A percentile compares a stretch with the other conserved stretches of the same genome.
These are phyloP conservation scores for Tortrix viridana DNA, from an alignment of 2,888 invertebrate species.

Conservation along the genomic window DNA sequence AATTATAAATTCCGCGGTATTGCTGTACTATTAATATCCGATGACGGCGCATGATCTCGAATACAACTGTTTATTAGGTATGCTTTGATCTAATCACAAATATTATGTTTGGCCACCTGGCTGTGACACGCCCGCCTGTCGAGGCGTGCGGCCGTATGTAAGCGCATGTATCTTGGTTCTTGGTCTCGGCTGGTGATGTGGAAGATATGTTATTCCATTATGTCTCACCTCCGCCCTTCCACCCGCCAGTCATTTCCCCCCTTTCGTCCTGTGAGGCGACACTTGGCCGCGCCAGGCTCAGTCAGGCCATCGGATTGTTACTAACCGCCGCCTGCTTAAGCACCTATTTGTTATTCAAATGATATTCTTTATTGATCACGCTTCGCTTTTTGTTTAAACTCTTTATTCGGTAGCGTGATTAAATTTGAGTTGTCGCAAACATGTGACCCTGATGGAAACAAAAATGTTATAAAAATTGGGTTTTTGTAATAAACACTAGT, in stretches of 20 bases:
- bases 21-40: no score
- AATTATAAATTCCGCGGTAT: not conserved
- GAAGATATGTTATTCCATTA: conserved; percentile 80
- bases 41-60: conserved; percentile 8
- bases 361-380: conserved; percentile 63
- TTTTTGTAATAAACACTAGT: no score
- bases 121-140: conserved; percentile 15
- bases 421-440: no score
- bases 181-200: conserved; percentile 69
- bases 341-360: conserved; percentile 71
- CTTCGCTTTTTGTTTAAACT: conserved; percentile 55
- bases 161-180: conserved; percentile 62
- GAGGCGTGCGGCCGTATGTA: conserved; percentile 45
- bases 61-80: not conserved
- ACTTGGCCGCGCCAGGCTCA: conserved; percentile 68
- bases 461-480: no score
- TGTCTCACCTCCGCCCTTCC: conserved; percentile 76
- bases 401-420: conserved; percentile 46
- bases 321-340: conserved; percentile 57
- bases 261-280: conserved; percentile 72
- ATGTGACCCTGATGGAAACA: no score
- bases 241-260: conserved; percentile 56
- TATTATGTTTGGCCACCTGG: conserved; percentile 16
- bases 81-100: conserved; percentile 4
- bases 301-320: conserved; percentile 61